These are phyloP conservation scores for Meghimatium bilineatum DNA, from an alignment of 2,888 invertebrate species.

Conservation along the genomic window DNA sequence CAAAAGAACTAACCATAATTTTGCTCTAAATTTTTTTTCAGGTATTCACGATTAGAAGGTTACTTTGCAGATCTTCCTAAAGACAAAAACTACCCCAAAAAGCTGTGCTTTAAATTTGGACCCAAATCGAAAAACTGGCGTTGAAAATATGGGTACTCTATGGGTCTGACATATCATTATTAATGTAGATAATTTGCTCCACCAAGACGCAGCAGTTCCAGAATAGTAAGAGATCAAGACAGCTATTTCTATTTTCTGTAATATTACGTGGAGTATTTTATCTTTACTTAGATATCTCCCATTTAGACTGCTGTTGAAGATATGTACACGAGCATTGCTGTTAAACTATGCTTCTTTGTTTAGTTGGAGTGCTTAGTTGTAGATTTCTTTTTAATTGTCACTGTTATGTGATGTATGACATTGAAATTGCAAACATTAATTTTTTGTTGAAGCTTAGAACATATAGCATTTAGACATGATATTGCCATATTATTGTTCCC, in stretches of 20 bases:
- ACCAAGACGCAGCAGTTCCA: background rate
- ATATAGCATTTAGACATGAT: no score
- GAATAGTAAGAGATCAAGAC: background rate
- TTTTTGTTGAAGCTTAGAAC: no score
- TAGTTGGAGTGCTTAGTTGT: background rate
- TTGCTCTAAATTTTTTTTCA: conserved; percentile 51
- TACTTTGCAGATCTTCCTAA: conserved; percentile 74
- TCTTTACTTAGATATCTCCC: background rate
- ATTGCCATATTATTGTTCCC: no score
- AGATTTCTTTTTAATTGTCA: background rate
- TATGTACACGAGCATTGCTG: background rate
- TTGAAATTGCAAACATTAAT: no score
- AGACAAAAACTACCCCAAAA: conserved; percentile 73
- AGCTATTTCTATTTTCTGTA: background rate
- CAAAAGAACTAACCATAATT: background rate
- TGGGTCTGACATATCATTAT: background rate
- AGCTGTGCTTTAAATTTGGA: conserved; percentile 75
- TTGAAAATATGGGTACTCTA: background rate
- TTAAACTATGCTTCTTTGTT: background rate
- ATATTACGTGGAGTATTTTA: background rate
- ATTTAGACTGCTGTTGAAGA: background rate
- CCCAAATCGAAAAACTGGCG: conserved; percentile 71
- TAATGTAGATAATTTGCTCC: background rate
- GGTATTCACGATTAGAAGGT: conserved; percentile 73
- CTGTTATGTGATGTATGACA: no score